Evolutionary conservation across 1,140 invertebrate species (phyloP).

Genomic region (Hylaeus anthracinus): DNA sequence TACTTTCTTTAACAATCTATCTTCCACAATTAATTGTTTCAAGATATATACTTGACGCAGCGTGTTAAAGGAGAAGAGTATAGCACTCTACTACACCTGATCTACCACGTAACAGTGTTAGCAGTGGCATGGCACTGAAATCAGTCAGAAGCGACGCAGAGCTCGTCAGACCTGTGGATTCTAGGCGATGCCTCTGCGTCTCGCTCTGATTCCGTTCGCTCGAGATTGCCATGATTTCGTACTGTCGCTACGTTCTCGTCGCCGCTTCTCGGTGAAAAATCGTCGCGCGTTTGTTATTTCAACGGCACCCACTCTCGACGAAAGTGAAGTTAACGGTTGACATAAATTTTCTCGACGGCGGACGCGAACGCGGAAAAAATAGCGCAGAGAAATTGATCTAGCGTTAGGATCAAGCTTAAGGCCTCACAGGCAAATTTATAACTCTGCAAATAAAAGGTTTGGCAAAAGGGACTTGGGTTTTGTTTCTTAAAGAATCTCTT

Average conservation of each 20-base stretch:
- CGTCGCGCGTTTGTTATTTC: constrained; percentile 44
- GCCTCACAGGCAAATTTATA: too few species aligned
- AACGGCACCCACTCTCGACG: constrained; percentile 35
- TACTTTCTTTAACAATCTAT: too few species aligned
- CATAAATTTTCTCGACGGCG: constrained; percentile 37
- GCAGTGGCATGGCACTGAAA: not conserved
- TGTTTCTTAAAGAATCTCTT: too few species aligned
- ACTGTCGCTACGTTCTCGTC: not conserved
- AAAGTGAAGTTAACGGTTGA: constrained; percentile 54
- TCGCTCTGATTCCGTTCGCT: constrained; percentile 56
- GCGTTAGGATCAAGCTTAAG: too few species aligned
- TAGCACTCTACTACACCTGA: too few species aligned
- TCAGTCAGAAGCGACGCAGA: not conserved
- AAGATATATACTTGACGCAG: too few species aligned
- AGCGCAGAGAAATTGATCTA: too few species aligned
- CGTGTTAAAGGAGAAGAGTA: too few species aligned
- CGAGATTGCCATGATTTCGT: constrained; percentile 48
- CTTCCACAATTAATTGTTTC: too few species aligned
- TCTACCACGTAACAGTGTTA: not conserved
- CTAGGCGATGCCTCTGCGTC: constrained; percentile 14
- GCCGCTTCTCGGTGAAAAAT: constrained; percentile 24
- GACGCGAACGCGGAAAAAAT: not conserved
- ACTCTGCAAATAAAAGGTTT: too few species aligned
- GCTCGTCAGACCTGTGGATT: not conserved
- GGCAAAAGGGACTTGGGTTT: too few species aligned